A percentile compares a stretch with the other conserved stretches of the same genome.
These are phyloP conservation scores for Apocrypta bakeri DNA, from an alignment of 1,140 invertebrate species.

Conservation along the genomic window DNA sequence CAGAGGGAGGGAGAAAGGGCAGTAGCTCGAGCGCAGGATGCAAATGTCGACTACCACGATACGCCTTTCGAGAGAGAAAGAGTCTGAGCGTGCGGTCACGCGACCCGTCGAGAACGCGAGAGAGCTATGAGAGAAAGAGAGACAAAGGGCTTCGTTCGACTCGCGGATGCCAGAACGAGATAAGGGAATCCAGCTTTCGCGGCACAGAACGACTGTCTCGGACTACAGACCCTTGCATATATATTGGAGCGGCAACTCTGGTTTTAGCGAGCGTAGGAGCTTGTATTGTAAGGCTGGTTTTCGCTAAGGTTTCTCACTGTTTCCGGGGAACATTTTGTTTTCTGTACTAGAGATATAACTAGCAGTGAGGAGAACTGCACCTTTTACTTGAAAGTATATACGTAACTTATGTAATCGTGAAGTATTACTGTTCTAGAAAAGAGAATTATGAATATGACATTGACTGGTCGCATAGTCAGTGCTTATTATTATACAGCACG, in stretches of 20 bases:
- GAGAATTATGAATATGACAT: background rate
- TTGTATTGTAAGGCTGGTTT: background rate
- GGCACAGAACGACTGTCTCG: background rate
- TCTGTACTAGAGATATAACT: no score
- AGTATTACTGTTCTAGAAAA: background rate
- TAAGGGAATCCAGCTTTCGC: conserved; percentile 32
- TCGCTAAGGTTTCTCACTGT: background rate
- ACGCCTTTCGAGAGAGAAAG: conserved; percentile 12
- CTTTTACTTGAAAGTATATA: no score
- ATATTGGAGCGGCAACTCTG: background rate
- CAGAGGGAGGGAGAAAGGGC: background rate
- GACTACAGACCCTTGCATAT: no score
- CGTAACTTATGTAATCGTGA: no score
- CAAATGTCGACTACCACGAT: conserved; percentile 47
- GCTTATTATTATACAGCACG: background rate
- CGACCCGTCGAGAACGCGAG: background rate
- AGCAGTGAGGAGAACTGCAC: no score
- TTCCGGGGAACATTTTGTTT: background rate
- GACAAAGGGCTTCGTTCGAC: conserved; percentile 13
- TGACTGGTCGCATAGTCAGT: background rate
- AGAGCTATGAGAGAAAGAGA: background rate
- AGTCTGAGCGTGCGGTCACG: background rate
- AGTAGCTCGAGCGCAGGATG: conserved; percentile 13
- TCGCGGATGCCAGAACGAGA: conserved; percentile 39
- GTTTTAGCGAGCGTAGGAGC: background rate